These are phyloP conservation scores for Apteryx mantelli DNA, from an alignment of 2,113 vertebrate species.

Conservation along the genomic window DNA sequence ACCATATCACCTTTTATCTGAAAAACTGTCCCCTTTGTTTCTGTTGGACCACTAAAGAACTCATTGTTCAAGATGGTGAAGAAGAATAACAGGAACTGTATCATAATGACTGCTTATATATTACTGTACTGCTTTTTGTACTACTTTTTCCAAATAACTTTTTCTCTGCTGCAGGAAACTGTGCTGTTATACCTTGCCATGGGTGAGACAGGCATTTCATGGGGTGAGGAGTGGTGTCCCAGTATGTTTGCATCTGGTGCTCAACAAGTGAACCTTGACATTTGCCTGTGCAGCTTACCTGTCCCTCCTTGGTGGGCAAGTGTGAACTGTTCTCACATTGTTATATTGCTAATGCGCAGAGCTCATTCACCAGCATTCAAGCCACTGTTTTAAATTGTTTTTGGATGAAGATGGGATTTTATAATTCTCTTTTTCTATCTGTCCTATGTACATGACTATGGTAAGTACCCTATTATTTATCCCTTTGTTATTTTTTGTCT, in stretches of 20 bases:
- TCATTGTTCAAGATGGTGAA: not conserved
- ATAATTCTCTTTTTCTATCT: not conserved
- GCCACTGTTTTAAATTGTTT: not conserved
- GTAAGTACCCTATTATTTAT: not conserved
- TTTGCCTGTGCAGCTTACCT: not conserved
- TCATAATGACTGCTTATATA: not conserved
- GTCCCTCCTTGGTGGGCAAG: not conserved
- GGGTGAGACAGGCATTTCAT: not conserved
- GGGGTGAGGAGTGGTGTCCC: not conserved
- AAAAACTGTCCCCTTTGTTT: not conserved
- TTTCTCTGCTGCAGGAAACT: not conserved
- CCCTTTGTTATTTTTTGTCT: not conserved
- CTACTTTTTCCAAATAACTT: not conserved
- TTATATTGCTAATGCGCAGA: not conserved
- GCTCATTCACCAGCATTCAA: not conserved
- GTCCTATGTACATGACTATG: not conserved
- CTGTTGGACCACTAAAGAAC: not conserved
- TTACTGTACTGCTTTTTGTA: not conserved
- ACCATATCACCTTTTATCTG: not conserved
- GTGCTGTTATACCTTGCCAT: not conserved
- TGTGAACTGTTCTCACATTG: not conserved
- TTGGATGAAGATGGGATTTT: not conserved
- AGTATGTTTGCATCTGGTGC: not conserved
- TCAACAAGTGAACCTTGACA: not conserved
- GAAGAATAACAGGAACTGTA: not conserved